Evolutionary conservation across 64 coral and sea anemone species (phyloP).

Genomic region (Hydrozoanthus tunicans): DNA sequence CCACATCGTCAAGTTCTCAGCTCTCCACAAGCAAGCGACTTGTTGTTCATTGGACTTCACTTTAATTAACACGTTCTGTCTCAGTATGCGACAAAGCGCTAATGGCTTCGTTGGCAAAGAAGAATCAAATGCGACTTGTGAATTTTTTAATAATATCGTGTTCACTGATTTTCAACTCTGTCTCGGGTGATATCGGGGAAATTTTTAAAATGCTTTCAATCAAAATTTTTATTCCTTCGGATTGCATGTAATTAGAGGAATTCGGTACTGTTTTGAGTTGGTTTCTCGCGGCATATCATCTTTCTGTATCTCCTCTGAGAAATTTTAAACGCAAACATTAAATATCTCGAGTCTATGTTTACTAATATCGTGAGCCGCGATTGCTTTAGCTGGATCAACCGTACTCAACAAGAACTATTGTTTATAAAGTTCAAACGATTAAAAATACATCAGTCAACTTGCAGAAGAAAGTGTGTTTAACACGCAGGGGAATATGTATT

Average conservation of each 20-base stretch:
- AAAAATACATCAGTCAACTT: slow-evolving; percentile 43
- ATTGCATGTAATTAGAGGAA: background rate
- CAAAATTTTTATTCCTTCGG: background rate
- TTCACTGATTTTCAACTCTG: background rate
- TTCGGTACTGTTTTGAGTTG: background rate
- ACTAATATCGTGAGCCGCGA: background rate
- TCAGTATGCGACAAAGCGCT: background rate
- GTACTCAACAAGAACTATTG: slow-evolving; percentile 8
- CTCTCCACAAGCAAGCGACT: slow-evolving; percentile 17
- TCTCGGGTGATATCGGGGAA: background rate
- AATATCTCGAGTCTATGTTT: background rate
- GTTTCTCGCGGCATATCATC: background rate
- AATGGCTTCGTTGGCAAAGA: background rate
- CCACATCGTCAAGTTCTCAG: slow-evolving; percentile 5
- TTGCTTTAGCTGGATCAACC: background rate
- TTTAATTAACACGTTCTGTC: slow-evolving; percentile 37
- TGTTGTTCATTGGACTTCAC: background rate
- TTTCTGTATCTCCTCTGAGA: background rate
- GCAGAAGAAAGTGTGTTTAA: background rate
- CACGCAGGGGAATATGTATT: background rate
- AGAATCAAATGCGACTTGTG: background rate
- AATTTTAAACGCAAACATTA: background rate
- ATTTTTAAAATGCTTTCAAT: background rate
- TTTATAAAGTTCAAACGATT: slow-evolving; percentile 33
- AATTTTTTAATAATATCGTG: slow-evolving; percentile 41